Conservation (phyloP, 1,140 invertebrate genomes). For the Steinernema feltiae region DNA sequence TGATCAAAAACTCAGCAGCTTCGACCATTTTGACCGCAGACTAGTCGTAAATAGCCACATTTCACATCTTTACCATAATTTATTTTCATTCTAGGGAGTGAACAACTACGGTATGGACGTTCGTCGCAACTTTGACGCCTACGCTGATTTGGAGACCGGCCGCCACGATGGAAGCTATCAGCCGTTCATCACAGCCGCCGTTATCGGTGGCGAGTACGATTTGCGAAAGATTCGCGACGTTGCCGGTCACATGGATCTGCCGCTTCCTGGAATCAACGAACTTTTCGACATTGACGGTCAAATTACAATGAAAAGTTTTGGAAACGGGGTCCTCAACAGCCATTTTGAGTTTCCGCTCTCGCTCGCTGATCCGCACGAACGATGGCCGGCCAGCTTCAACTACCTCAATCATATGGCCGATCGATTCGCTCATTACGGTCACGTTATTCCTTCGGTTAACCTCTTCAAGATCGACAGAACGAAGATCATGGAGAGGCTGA, state of each 20-base stretch:
- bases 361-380: constrained; percentile 26
- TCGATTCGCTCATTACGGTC: background rate
- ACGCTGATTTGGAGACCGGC: constrained; percentile 21
- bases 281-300: background rate
- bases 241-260: background rate
- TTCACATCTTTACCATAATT: background rate
- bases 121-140: constrained; percentile 23
- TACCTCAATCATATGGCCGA: background rate
- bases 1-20: too few relatives aligned
- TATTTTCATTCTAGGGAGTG: constrained; percentile 17
- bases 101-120: constrained; percentile 25
- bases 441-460: background rate
- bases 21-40: background rate
- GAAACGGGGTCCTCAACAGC: constrained; percentile 30
- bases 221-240: background rate
- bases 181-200: background rate
- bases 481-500: too few relatives aligned
- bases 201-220: background rate
- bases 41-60: background rate
- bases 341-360: constrained; percentile 32
- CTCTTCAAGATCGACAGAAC: background rate
- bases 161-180: constrained; percentile 29
- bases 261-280: background rate
- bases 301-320: constrained; percentile 15
- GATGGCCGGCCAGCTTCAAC: constrained; percentile 23